Evolutionary conservation across 2,888 invertebrate genomes (phyloP), one percentile per base, ranked within the genome.

Genomic region (Belgica antarctica): DNA sequence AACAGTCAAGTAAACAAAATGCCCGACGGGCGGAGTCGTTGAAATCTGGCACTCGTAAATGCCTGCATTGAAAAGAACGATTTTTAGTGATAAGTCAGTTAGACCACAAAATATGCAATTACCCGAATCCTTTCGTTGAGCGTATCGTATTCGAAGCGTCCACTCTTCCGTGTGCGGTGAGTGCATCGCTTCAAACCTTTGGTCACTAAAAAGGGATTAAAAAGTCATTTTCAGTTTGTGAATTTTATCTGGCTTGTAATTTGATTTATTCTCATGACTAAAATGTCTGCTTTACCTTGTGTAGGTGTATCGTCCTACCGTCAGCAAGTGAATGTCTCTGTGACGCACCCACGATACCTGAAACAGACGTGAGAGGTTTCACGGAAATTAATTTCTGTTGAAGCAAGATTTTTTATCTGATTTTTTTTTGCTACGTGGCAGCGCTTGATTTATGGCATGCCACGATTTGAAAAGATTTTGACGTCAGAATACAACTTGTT

Each of bases 31-130:
- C 65, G 93, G 93, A 72, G 93, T 93, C 66, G 93, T 93, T 74
- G 91, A 92, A 78, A 94, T 92, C 83, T 94, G 94, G 79, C 93
- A 94, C 83, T 94, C 93, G 80, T 94, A 94, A 75, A 90, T 85
- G 41, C 90, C 90, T 70, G 17, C 15, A 65, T 19, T 1, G 4
- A 25, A 27, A 52, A 52, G 19, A 59, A 22, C 3, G 59, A 24
- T 15, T 22, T 19, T 7, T 22, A 57, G 57, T 57, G 57, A 57
- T 3, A 46, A 15, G 17, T 22, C 8, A 2, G 12, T 22, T 59
- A n/a, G 12, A n/a, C 59, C n/a, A 10, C 7, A 52, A 52, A 52
- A 5, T 41, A 4, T 46, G 7, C n/a, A 70, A 34, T 61, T 15
- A 70, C 70, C 70, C 1, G 87, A 85, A 77, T 90, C 90, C 76